Evolutionary conservation across 2,888 invertebrate genomes (phyloP).

Genomic region (Capitulum mitella): DNA sequence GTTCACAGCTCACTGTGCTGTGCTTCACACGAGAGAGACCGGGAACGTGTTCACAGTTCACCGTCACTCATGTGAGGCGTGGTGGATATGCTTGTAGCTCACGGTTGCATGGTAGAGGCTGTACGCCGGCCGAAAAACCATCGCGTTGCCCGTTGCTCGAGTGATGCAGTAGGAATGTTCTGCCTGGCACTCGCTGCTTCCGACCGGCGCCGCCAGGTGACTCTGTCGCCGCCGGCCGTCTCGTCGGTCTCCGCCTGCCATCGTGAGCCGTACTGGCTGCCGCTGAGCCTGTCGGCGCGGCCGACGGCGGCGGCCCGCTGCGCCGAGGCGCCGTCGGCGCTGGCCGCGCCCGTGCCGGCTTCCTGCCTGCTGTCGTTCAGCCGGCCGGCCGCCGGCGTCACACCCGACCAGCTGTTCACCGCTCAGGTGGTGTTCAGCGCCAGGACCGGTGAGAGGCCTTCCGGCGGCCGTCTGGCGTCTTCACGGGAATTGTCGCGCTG

Average conservation of each 20-base stretch:
- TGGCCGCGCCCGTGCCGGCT: background rate
- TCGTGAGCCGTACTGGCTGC: background rate
- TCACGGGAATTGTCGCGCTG: too few species aligned
- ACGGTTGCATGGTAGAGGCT: too few species aligned
- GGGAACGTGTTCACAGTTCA: too few species aligned
- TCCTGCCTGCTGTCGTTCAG: background rate
- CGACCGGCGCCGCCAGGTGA: constrained; percentile 5
- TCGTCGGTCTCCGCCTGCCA: background rate
- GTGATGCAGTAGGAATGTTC: too few species aligned
- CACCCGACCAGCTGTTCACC: background rate
- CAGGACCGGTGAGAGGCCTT: background rate
- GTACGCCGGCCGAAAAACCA: too few species aligned
- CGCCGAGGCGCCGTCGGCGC: background rate
- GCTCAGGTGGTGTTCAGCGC: background rate
- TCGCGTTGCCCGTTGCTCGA: too few species aligned
- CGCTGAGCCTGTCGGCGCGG: background rate
- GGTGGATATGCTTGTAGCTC: too few species aligned
- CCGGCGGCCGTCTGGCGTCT: too few species aligned
- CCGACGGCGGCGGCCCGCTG: background rate
- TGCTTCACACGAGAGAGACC: too few species aligned
- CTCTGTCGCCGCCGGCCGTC: background rate
- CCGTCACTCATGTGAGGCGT: too few species aligned
- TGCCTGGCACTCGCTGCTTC: too few species aligned
- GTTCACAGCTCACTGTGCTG: too few species aligned
- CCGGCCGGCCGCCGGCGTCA: background rate